A percentile compares a stretch with the other conserved stretches of the same genome.
phyloP scores from a whole-genome alignment of 2,888 invertebrate species.

The Meliscaeva auricollis region DNA sequence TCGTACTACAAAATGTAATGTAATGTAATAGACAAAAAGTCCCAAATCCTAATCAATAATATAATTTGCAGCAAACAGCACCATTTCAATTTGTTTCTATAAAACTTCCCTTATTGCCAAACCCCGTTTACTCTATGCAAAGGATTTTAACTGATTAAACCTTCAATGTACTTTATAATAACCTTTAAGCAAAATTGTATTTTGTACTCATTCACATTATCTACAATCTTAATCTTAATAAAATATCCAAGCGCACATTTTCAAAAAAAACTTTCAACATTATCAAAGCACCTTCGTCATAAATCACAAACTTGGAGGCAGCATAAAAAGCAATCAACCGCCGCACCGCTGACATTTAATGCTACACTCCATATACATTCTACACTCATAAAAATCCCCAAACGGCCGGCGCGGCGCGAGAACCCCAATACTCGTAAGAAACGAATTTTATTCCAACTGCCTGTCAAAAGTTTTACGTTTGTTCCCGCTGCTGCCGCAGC shows the following conservation, averaged over 20 bases:
- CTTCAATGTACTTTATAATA: not conserved
- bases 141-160: not conserved
- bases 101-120: too few species aligned
- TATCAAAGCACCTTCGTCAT: conserved; percentile 41
- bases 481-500: conserved; percentile 1
- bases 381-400: conserved; percentile 13
- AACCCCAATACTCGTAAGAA: conserved; percentile 13
- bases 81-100: too few species aligned
- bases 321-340: conserved; percentile 35
- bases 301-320: conserved; percentile 32
- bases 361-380: conserved; percentile 18
- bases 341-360: conserved; percentile 25
- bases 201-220: not conserved
- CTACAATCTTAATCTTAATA: conserved; percentile 35
- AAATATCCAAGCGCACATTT: conserved; percentile 7
- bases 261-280: conserved; percentile 19
- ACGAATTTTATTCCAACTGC: conserved; percentile 40
- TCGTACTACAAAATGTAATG: too few species aligned
- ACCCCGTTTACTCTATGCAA: too few species aligned
- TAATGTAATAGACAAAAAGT: too few species aligned
- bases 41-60: too few species aligned
- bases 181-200: not conserved
- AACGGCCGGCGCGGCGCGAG: not conserved
- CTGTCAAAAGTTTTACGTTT: conserved; percentile 38
- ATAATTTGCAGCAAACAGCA: too few species aligned